Evolutionary conservation across 1,140 invertebrate genomes (phyloP).

Genomic region (Proctacanthus coquilletti): DNA sequence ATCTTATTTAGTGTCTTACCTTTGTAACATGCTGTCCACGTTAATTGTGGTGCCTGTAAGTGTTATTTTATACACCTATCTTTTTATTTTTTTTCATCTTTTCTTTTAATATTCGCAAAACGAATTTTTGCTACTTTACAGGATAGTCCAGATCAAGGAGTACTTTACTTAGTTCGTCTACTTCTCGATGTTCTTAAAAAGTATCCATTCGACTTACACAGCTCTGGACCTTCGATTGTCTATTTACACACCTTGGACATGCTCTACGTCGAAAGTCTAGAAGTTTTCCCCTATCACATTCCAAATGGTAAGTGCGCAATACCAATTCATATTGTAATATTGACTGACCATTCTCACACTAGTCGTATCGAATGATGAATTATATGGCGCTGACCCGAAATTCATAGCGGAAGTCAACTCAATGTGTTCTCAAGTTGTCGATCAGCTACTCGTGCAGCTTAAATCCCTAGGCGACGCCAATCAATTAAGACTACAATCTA

Average conservation of each 20-base stretch:
- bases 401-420: conserved; percentile 68
- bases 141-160: conserved; percentile 76
- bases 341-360: neutral
- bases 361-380: conserved; percentile 81
- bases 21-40: conserved; percentile 67
- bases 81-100: conserved; percentile 5
- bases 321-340: no score
- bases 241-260: conserved; percentile 37
- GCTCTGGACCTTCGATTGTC: conserved; percentile 38
- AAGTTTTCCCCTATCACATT: conserved; percentile 24
- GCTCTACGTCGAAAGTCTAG: conserved; percentile 21
- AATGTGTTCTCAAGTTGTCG: conserved; percentile 58
- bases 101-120: neutral
- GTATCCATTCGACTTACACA: conserved; percentile 45
- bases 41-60: conserved; percentile 72
- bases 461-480: conserved; percentile 42
- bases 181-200: conserved; percentile 58
- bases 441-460: conserved; percentile 59
- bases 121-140: conserved; percentile 15
- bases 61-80: conserved; percentile 11
- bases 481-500: conserved; percentile 46
- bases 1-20: conserved; percentile 51
- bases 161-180: conserved; percentile 58
- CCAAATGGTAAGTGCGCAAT: conserved; percentile 14
- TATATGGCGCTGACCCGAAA: conserved; percentile 82